phyloP scores from a whole-genome alignment of 2,113 vertebrate species.

The Pao palembangensis region DNA sequence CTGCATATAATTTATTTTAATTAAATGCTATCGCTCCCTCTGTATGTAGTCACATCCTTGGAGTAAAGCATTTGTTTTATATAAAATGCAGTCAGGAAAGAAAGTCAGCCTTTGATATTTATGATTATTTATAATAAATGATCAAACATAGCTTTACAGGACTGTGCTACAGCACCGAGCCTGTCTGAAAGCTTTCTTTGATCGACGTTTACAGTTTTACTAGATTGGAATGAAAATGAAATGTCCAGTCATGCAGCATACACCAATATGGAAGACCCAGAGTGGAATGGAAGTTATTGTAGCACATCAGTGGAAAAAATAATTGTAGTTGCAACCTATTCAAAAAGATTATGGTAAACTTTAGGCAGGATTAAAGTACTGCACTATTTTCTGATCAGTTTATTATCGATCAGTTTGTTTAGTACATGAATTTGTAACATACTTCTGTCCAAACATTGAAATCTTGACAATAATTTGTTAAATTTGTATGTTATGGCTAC shows the following conservation, averaged over 20 bases:
- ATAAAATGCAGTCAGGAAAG: neutral
- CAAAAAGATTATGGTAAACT: neutral
- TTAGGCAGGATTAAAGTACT: neutral
- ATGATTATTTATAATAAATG: neutral
- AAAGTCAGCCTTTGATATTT: neutral
- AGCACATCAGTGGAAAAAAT: too few relatives aligned
- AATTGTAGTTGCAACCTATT: neutral
- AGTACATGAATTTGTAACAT: neutral
- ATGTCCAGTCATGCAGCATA: neutral
- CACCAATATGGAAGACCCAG: too few relatives aligned
- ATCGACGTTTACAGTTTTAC: neutral
- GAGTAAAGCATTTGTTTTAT: neutral
- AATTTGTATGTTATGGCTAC: too few relatives aligned
- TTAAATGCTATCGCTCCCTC: neutral
- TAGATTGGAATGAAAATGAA: constrained; percentile 7
- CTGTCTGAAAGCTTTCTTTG: neutral
- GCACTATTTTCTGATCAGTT: neutral
- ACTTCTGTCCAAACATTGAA: too few relatives aligned
- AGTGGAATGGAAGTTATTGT: too few relatives aligned
- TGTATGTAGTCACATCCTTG: constrained; percentile 1
- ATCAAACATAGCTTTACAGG: neutral
- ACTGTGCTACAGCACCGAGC: neutral
- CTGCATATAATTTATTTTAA: constrained; percentile 3
- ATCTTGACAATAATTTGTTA: too few relatives aligned
- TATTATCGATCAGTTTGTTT: neutral